Evolutionary conservation across 2,113 vertebrate genomes (phyloP), one percentile per base, ranked within the genome.

Genomic region (Cochlearius cochlearius): DNA sequence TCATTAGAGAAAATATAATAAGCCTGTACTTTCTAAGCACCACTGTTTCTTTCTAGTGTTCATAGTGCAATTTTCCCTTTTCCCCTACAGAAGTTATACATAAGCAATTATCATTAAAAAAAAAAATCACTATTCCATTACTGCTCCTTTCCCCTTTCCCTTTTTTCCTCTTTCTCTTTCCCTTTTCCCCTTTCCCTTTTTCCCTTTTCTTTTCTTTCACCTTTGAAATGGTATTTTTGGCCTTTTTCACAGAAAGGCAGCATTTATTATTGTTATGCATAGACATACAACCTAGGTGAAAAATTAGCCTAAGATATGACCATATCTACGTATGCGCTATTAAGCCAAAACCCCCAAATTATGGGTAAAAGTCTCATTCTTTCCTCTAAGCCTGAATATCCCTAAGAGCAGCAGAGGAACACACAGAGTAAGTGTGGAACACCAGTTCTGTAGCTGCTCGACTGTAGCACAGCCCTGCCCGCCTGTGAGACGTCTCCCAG

Each of bases 41-140:
- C 96, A 94, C 95, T 92, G 87, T 94, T 96, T 95, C 95, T 95
- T 94, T 96, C 96, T 90, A 79, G 92, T 97, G 88, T 94, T 95
- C 92, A 95, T 95, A 98, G 97, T 98, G 98, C 97, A 98, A 97
- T 97, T 96, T 97, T 95, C 95, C 97, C 96, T 97, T 98, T 98
- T 94, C 9, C 88, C 92, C 87, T 94, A 97, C 66, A 79, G 85
- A 96, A 95, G 79, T 96, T 92, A 94, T 62, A 93, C 88, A 68
- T 79, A 88, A 96, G 71, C 71, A 94, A 78, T 90, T 86, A 91
- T 90, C 69, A 90, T 86, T 79, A 67, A 47, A 89, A 96, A 81
- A 58, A 74, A 79, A 84, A 92, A 85, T 73, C 88, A 85, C 80
- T 82, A 74, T 89, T 93, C 92, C 94, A 85, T 90, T 87, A 84